Conservation (phyloP, 2,888 invertebrate species). For the Scelioninae gen. 2 region DNA sequence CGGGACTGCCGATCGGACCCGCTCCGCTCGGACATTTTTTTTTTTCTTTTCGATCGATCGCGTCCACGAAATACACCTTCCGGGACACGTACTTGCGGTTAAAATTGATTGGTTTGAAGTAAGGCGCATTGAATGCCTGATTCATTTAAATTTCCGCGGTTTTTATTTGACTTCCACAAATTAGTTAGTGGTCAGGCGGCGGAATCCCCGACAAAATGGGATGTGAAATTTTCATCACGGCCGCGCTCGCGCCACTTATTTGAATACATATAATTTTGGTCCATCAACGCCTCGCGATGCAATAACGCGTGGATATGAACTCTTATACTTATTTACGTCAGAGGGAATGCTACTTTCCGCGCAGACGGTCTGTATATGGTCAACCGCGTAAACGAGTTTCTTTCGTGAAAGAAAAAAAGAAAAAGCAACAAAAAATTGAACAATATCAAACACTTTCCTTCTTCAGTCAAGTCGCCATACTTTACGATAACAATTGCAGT, state of each 20-base stretch:
- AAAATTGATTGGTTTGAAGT: slow-evolving; percentile 25
- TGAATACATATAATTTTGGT: slow-evolving; percentile 54
- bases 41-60: no score
- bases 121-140: slow-evolving; percentile 14
- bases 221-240: slow-evolving; percentile 41
- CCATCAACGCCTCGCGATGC: slow-evolving; percentile 57
- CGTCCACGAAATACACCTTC: no score
- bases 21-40: no score
- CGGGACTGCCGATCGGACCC: no score
- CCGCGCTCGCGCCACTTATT: slow-evolving; percentile 41
- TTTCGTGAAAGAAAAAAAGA: slow-evolving; percentile 16
- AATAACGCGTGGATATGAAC: slow-evolving; percentile 51
- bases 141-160: slow-evolving; percentile 13
- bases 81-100: slow-evolving; percentile 20
- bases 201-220: slow-evolving; percentile 9
- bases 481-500: slow-evolving; percentile 12
- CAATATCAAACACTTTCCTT: slow-evolving; percentile 38
- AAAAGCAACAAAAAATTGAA: slow-evolving; percentile 32
- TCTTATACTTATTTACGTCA: slow-evolving; percentile 56
- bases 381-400: slow-evolving; percentile 50
- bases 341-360: slow-evolving; percentile 51
- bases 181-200: slow-evolving; percentile 34
- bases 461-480: slow-evolving; percentile 10
- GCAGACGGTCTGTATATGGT: slow-evolving; percentile 55
- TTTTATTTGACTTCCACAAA: slow-evolving; percentile 37